Percentiles rank a stretch among this genome's conserved stretches.
Conservation (phyloP, 2,888 invertebrate species). For the Hedya salicella region DNA sequence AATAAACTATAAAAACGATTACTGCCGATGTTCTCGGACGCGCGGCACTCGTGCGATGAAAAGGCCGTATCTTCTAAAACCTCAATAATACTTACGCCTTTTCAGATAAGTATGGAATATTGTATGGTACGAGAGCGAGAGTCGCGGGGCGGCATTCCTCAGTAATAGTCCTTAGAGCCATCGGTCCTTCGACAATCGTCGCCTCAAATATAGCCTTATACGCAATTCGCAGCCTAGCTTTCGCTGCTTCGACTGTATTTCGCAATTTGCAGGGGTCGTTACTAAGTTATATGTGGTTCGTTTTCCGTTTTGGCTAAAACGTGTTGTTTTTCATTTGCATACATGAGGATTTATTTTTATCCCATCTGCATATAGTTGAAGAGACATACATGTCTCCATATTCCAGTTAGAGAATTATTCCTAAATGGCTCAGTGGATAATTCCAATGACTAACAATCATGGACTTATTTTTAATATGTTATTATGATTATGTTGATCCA, state of each 20-base stretch:
- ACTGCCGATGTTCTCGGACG: slow-evolving; percentile 48
- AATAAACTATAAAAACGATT: slow-evolving; percentile 71
- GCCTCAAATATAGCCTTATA: slow-evolving; percentile 47
- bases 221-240: slow-evolving; percentile 20
- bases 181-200: slow-evolving; percentile 60
- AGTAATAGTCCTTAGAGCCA: slow-evolving; percentile 74
- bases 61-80: neutral
- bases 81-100: neutral
- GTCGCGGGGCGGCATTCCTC: slow-evolving; percentile 77
- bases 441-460: too few species aligned
- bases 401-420: too few species aligned
- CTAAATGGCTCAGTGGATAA: too few species aligned
- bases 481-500: neutral
- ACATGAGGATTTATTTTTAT: too few species aligned
- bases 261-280: too few species aligned
- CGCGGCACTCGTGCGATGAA: neutral
- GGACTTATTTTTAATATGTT: too few species aligned
- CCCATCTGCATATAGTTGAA: too few species aligned
- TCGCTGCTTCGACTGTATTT: neutral
- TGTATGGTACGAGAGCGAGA: slow-evolving; percentile 72
- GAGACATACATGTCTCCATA: too few species aligned
- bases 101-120: slow-evolving; percentile 2
- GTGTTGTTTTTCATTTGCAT: too few species aligned
- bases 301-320: too few species aligned
- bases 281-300: too few species aligned